phyloP scores from a whole-genome alignment of 1,140 invertebrate species.

The Hycleus cichorii region DNA sequence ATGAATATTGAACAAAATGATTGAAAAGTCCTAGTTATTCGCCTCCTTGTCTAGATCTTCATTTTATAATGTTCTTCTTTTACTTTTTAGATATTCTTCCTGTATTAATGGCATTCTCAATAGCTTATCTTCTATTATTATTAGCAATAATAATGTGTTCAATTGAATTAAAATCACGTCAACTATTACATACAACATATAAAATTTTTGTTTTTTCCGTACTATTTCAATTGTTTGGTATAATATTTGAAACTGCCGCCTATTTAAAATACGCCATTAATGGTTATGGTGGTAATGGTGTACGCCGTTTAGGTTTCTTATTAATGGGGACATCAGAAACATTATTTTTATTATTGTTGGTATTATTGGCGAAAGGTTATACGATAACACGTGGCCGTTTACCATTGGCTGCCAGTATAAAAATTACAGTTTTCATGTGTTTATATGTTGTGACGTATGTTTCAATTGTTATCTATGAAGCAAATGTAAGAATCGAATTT shows the following conservation, averaged over 20 bases:
- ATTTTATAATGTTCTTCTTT: neutral
- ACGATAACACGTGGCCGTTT: constrained; percentile 80
- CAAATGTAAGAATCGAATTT: neutral
- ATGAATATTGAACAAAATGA: too few species aligned
- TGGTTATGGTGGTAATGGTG: constrained; percentile 51
- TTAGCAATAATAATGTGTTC: constrained; percentile 57
- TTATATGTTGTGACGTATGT: constrained; percentile 63
- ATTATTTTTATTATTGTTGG: constrained; percentile 66
- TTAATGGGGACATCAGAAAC: constrained; percentile 65
- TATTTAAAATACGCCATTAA: constrained; percentile 64
- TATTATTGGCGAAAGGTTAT: constrained; percentile 82
- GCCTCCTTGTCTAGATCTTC: constrained; percentile 2
- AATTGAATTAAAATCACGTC: constrained; percentile 62
- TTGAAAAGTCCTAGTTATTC: neutral
- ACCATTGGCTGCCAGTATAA: constrained; percentile 57
- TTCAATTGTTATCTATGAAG: constrained; percentile 69
- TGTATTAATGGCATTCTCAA: constrained; percentile 54
- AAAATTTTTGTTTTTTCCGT: constrained; percentile 74
- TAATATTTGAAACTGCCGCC: constrained; percentile 57
- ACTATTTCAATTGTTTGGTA: constrained; percentile 54
- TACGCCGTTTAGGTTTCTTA: constrained; percentile 58
- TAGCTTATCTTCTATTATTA: constrained; percentile 57
- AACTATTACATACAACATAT: constrained; percentile 81
- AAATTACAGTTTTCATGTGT: constrained; percentile 75
- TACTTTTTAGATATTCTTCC: constrained; percentile 62